phyloP scores from a whole-genome alignment of 2,888 invertebrate species.

The Myopa tessellatipennis region DNA sequence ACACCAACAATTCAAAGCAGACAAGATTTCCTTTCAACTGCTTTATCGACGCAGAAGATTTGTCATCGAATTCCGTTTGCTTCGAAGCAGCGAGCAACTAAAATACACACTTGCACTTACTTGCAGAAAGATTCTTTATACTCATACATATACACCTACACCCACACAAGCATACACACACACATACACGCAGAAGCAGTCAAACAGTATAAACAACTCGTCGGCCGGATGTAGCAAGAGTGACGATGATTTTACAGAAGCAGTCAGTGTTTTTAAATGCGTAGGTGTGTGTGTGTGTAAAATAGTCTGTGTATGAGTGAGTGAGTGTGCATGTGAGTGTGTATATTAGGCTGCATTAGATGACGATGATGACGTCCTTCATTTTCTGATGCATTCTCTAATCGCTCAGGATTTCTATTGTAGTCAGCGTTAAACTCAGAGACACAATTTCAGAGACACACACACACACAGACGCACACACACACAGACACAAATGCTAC shows the following conservation, averaged over 20 bases:
- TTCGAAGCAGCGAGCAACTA: neutral
- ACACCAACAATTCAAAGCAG: neutral
- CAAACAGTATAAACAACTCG: neutral
- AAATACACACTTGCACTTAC: neutral
- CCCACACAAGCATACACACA: neutral
- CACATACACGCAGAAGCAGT: neutral
- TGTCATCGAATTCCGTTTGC: slow-evolving; percentile 23
- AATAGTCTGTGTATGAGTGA: neutral
- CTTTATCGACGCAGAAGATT: slow-evolving; percentile 21
- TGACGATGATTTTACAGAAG: too few relatives aligned
- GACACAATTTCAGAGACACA: neutral
- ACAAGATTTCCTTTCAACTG: slow-evolving; percentile 14
- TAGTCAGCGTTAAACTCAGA: neutral
- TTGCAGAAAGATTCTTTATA: neutral
- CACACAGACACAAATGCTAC: neutral
- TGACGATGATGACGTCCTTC: slow-evolving; percentile 7
- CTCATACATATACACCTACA: neutral
- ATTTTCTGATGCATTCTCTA: neutral
- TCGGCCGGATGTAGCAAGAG: too few relatives aligned
- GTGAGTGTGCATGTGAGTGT: neutral
- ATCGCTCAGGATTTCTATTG: neutral
- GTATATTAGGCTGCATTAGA: neutral
- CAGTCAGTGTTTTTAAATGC: neutral
- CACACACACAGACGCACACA: neutral
- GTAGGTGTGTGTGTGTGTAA: neutral